Evolutionary conservation across 2,888 invertebrate species (phyloP).

Genomic region (Hydriomena furcata): DNA sequence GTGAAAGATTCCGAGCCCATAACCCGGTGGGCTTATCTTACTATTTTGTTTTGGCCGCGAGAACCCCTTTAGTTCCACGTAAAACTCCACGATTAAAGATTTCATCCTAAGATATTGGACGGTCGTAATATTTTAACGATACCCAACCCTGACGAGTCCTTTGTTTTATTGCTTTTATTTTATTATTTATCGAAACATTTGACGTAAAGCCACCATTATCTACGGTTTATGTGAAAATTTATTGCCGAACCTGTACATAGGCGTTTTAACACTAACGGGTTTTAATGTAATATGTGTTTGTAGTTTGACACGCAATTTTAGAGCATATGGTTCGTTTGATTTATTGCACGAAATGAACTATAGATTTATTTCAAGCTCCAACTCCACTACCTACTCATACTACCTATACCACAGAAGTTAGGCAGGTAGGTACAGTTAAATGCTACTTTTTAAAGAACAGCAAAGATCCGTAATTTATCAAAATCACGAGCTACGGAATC

Average conservation of each 20-base stretch:
- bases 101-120: slow-evolving; percentile 75
- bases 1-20: slow-evolving; percentile 57
- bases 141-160: slow-evolving; percentile 63
- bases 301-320: slow-evolving; percentile 18
- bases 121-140: slow-evolving; percentile 81
- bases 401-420: no score
- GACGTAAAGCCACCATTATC: slow-evolving; percentile 69
- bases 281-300: slow-evolving; percentile 21
- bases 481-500: no score
- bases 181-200: slow-evolving; percentile 80
- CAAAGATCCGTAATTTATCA: no score
- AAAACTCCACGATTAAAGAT: slow-evolving; percentile 76
- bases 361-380: slow-evolving; percentile 2
- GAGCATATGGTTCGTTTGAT: slow-evolving; percentile 10
- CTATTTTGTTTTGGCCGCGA: slow-evolving; percentile 54
- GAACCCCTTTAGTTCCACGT: slow-evolving; percentile 59
- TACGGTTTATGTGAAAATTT: slow-evolving; percentile 71
- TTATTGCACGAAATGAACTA: slow-evolving; percentile 12
- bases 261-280: slow-evolving; percentile 25
- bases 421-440: not conserved
- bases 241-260: slow-evolving; percentile 54
- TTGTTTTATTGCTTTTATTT: slow-evolving; percentile 76
- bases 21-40: slow-evolving; percentile 58
- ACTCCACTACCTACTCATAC: no score
- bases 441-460: not conserved